Conservation (phyloP, 2,797 vertebrate genomes). For the Siniperca scherzeri region DNA sequence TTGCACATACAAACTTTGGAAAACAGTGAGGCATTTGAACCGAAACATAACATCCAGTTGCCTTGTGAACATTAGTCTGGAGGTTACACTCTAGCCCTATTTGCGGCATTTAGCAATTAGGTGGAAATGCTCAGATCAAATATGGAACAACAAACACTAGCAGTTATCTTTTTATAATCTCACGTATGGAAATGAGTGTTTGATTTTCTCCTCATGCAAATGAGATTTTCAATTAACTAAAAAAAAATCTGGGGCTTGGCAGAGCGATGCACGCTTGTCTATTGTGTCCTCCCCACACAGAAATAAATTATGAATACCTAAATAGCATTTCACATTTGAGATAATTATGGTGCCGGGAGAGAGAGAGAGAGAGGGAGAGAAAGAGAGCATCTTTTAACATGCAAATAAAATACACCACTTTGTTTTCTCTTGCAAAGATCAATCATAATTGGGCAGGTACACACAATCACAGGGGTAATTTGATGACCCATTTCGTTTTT, state of each 20-base stretch:
- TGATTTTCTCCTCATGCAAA: constrained; percentile 89
- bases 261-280: constrained; percentile 75
- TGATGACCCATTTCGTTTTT: constrained; percentile 85
- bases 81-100: constrained; percentile 78
- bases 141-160: constrained; percentile 86
- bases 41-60: constrained; percentile 69
- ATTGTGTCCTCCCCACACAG: constrained; percentile 82
- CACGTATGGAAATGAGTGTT: constrained; percentile 89
- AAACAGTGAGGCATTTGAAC: constrained; percentile 46
- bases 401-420: constrained; percentile 87
- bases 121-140: constrained; percentile 81
- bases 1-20: constrained; percentile 57
- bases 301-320: constrained; percentile 89
- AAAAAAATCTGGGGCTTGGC: constrained; percentile 83
- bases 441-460: constrained; percentile 88
- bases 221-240: constrained; percentile 89
- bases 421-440: constrained; percentile 86
- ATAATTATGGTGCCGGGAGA: constrained; percentile 82
- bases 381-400: constrained; percentile 83
- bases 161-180: constrained; percentile 89
- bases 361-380: constrained; percentile 44
- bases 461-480: constrained; percentile 82
- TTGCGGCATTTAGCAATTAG: constrained; percentile 87
- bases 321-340: constrained; percentile 86
- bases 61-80: constrained; percentile 76